These are phyloP conservation scores for Drosophila micromelanica DNA, from an alignment of 1,140 invertebrate species.

Conservation along the genomic window DNA sequence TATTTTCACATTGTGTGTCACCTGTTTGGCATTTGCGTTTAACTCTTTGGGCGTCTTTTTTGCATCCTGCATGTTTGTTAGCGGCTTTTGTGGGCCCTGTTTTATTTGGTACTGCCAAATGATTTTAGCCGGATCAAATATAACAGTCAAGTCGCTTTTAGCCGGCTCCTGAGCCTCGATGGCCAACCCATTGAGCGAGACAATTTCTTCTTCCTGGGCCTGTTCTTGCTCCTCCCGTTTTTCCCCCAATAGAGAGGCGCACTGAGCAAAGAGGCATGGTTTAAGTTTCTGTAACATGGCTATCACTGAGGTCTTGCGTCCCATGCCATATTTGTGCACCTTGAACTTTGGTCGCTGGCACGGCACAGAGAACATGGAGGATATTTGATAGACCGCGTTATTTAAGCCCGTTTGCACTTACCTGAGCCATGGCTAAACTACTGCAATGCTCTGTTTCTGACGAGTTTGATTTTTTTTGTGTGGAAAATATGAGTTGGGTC, in stretches of 20 bases:
- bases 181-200: not conserved
- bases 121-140: not conserved
- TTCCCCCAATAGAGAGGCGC: not conserved
- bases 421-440: slow-evolving; percentile 7
- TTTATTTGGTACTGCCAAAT: not conserved
- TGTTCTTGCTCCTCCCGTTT: not conserved
- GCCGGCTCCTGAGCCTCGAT: not conserved
- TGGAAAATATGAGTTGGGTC: not conserved
- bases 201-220: not conserved
- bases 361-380: not conserved
- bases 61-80: not conserved
- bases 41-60: not conserved
- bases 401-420: not conserved
- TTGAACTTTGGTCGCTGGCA: slow-evolving; percentile 13
- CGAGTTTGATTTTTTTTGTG: not conserved
- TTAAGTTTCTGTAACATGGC: slow-evolving; percentile 6
- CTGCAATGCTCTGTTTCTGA: not conserved
- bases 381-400: not conserved
- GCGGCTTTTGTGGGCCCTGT: not conserved
- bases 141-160: not conserved
- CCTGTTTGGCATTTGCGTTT: not conserved
- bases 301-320: slow-evolving; percentile 1
- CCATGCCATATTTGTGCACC: slow-evolving; percentile 14
- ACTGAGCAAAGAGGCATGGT: slow-evolving; percentile 10
- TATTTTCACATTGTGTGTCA: not conserved